Base-by-base conservation (phyloP, 2,113 vertebrate species). In the Otocyon megalotis region DNA sequence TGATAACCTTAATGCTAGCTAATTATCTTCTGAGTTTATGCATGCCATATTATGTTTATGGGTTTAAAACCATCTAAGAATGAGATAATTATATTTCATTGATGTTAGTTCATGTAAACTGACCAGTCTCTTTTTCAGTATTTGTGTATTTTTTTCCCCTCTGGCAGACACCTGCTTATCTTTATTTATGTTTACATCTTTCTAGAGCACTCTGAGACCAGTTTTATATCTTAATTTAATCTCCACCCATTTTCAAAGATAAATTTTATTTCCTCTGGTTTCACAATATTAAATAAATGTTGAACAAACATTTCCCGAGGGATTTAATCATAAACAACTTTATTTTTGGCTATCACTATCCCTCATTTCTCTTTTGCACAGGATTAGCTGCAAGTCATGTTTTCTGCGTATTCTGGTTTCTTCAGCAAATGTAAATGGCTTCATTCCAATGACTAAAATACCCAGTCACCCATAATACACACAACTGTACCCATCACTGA, bases 201-300 rank as follows among this genome's bases (percentile, higher is more conserved):
- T 72, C 56, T 24, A 79, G 77, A 93, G 19, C 26, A 60, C 35
- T 60, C 28, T 67, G 48, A 94, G 14, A 26, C 50, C 30, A 53
- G 16, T 26, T 90, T 88, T 82, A 63, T 71, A 72, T 82, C 63
- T 94, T 96, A 93, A 82, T 90, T 67, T 82, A 58, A 97, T 95
- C 84, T 87, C 35, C 4, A 79, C 77, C 3, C 35, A 10, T 88
- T 83, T 94, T 90, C 32, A 90, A 79, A 58, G 60, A 32, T 43
- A 76, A 90, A 72, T 56, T 89, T 84, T 83, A 20, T 93, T 82
- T 81, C 17, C 54, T 81, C 69, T 90, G 17, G 28, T 91, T 88
- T 93, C 13, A 77, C 15, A 85, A 62, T 32, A 92, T 94, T 88
- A 84, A 93, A 37, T 71, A 93, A 96, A 92, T 88, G 15, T 82